Evolutionary conservation across 2,797 vertebrate genomes (phyloP).

Genomic region (Uromys caudimaculatus): DNA sequence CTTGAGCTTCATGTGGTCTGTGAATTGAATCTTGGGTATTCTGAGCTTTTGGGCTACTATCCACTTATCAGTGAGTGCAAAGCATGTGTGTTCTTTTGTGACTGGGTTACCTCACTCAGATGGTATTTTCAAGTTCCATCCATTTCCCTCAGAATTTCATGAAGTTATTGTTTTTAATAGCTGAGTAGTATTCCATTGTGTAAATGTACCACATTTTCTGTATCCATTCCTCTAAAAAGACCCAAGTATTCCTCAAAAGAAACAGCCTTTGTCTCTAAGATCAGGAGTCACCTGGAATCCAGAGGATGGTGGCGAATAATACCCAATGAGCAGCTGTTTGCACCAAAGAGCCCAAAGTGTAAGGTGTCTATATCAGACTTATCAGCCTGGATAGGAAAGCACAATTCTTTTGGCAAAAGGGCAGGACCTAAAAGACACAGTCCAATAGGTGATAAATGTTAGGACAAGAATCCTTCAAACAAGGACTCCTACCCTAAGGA

Average conservation of each 20-base stretch:
- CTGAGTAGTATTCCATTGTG: too few relatives aligned
- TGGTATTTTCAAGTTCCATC: too few relatives aligned
- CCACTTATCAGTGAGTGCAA: too few relatives aligned
- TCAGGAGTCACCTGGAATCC: too few relatives aligned
- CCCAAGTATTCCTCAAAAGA: not conserved
- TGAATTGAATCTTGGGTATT: too few relatives aligned
- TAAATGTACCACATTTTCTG: too few relatives aligned
- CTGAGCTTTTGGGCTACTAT: too few relatives aligned
- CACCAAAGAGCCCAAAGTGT: not conserved
- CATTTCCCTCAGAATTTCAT: too few relatives aligned
- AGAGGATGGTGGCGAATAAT: not conserved
- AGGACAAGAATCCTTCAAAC: not conserved
- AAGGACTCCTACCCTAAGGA: not conserved
- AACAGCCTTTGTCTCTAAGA: not conserved
- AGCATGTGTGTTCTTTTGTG: too few relatives aligned
- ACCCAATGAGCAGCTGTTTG: not conserved
- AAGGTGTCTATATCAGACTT: not conserved
- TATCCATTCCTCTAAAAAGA: not conserved
- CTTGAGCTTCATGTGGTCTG: too few relatives aligned
- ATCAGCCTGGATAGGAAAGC: not conserved
- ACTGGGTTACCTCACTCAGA: too few relatives aligned
- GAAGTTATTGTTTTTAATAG: too few relatives aligned
- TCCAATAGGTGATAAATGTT: not conserved
- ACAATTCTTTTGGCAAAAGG: not conserved
- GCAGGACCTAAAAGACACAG: not conserved